Conservation (phyloP, 2,113 vertebrate species). For the Nesoenas mayeri region DNA sequence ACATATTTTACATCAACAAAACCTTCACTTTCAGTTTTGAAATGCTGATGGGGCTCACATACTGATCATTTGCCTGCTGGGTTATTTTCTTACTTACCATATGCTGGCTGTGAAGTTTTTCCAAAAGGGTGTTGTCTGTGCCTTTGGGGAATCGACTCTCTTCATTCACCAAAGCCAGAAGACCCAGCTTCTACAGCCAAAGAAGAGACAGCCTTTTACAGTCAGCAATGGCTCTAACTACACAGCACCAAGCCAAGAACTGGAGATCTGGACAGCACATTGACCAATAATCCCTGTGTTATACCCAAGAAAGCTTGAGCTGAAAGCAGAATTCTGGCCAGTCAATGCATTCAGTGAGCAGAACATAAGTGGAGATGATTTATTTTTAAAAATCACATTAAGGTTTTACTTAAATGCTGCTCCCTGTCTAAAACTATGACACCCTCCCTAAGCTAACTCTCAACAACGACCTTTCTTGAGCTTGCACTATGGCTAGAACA, state of each 20-base stretch:
- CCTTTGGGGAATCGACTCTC: conserved; percentile 95
- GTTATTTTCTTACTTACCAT: conserved; percentile 78
- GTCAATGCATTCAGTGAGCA: not conserved
- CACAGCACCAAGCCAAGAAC: conserved; percentile 3
- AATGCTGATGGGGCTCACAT: conserved; percentile 44
- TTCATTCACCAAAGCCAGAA: conserved; percentile 92
- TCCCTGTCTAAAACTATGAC: not conserved
- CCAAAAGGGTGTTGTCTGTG: conserved; percentile 90
- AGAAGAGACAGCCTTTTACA: conserved; percentile 50
- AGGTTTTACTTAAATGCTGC: not conserved
- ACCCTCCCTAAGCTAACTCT: not conserved
- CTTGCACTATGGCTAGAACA: not conserved
- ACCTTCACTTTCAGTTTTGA: conserved; percentile 39
- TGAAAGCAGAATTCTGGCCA: conserved; percentile 8
- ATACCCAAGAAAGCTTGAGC: not conserved
- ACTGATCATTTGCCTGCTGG: conserved; percentile 61
- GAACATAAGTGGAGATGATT: not conserved
- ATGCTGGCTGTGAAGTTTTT: conserved; percentile 91
- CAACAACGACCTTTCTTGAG: not conserved
- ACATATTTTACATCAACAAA: conserved; percentile 41
- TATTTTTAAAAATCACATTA: not conserved
- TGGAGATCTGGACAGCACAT: not conserved
- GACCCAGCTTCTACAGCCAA: conserved; percentile 86
- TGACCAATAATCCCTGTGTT: not conserved
- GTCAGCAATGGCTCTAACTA: conserved; percentile 7